These are phyloP conservation scores for Beris chalybata DNA, from an alignment of 2,888 invertebrate species.

Conservation along the genomic window DNA sequence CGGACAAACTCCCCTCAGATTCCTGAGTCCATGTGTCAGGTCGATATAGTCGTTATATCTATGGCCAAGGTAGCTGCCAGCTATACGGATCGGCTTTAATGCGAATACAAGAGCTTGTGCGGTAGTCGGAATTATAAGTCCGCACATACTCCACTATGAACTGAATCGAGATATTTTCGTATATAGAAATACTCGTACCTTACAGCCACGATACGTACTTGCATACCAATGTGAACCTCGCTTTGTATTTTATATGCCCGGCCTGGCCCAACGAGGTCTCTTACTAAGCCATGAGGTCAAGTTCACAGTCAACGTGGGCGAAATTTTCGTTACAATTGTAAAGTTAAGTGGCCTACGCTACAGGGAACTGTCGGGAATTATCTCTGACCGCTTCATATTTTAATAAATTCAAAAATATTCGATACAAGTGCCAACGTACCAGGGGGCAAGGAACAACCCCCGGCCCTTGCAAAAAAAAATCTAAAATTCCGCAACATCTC, in stretches of 20 bases:
- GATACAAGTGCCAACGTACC: too few relatives aligned
- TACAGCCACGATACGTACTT: slow-evolving; percentile 14
- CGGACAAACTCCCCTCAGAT: slow-evolving; percentile 1
- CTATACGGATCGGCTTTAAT: too few relatives aligned
- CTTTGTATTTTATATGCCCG: slow-evolving; percentile 18
- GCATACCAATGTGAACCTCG: slow-evolving; percentile 26
- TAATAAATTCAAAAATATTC: too few relatives aligned
- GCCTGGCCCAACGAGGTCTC: slow-evolving; percentile 35
- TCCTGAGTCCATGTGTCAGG: slow-evolving; percentile 24
- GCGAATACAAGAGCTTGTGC: slow-evolving; percentile 18
- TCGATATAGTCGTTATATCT: background rate
- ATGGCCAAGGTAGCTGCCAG: slow-evolving; percentile 1
- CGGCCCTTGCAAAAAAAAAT: too few relatives aligned
- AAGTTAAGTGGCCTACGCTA: slow-evolving; percentile 20
- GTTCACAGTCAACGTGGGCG: slow-evolving; percentile 38
- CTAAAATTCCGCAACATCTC: too few relatives aligned
- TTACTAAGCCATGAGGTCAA: slow-evolving; percentile 38
- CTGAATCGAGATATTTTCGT: too few relatives aligned
- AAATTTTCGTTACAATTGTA: slow-evolving; percentile 32
- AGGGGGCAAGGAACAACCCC: too few relatives aligned
- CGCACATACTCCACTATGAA: background rate
- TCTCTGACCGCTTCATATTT: slow-evolving; percentile 4
- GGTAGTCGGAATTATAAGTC: slow-evolving; percentile 24
- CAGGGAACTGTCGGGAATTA: background rate
- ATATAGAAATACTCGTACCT: slow-evolving; percentile 10